Conservation (phyloP, 2,888 invertebrate genomes). For the Philaethria dido region DNA sequence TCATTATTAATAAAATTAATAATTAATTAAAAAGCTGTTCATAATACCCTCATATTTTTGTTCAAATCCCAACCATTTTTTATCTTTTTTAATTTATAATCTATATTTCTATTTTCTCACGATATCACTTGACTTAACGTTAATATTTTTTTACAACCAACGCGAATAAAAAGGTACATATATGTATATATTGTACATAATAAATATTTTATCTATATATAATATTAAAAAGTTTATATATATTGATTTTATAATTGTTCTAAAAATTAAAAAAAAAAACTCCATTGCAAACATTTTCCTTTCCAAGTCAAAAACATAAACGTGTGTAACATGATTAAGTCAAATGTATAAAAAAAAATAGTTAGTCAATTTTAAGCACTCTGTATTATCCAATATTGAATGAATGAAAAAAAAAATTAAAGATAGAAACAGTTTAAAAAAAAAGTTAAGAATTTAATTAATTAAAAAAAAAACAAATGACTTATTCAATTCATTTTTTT, state of each 20-base stretch:
- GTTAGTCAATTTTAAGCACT: background rate
- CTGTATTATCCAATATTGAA: background rate
- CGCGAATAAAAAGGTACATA: background rate
- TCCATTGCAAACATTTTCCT: background rate
- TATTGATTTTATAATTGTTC: background rate
- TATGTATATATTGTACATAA: background rate
- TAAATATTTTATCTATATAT: background rate
- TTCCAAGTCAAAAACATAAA: too few species aligned
- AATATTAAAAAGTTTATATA: background rate
- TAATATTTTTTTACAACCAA: background rate
- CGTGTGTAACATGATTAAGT: background rate
- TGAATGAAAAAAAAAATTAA: background rate
- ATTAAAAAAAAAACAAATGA: background rate
- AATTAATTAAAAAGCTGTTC: too few species aligned
- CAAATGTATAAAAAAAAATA: background rate
- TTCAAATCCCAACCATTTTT: conserved; percentile 4
- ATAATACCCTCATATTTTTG: background rate
- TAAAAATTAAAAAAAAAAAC: background rate
- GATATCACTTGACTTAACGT: conserved; percentile 13
- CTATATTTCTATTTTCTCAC: background rate
- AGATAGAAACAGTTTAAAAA: background rate
- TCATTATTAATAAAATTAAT: too few species aligned
- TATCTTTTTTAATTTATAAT: background rate
- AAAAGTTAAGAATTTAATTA: background rate
- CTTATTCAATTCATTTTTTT: background rate